Base-by-base conservation (phyloP, 2,113 vertebrate genomes). In the Epinephelus fuscoguttatus region DNA sequence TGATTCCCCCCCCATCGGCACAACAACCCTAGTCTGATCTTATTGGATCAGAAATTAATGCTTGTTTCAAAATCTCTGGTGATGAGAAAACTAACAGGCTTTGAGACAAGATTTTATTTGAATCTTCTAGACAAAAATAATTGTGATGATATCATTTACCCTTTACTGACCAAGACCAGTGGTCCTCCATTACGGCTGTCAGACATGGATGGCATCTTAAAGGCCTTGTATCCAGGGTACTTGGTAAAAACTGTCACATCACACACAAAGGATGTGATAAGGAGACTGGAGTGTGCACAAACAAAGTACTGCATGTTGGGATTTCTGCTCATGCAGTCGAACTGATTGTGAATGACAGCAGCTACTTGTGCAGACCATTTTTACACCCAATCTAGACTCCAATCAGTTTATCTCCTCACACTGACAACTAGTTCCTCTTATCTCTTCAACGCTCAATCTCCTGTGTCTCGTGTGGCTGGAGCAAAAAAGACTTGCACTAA, bases 341-440 rank as follows among this genome's bases (percentile, higher is more conserved):
- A 70, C 13, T 73, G 74, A 86, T 80, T 68, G 53, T 73, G 70
- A 86, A 66, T 64, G 66, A 80, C 78, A 62, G 53, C 12, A 79
- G 25, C 79, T 70, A 75, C 74, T 85, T 86, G 75, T 74, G 70
- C 75, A 77, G 69, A 33, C 42, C 59, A 50, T 64, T 90, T 88
- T 74, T 84, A 78, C 75, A 71, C 67, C 72, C 75, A 79, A 70
- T 88, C 79, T 70, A 19, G 78, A 49, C 67, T 73, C 69, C 83
- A 81, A 79, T 86, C 83, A 80, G 67, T 88, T 79, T 69, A 90
- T 91, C 88, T 86, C 62, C 57, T 74, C 86, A 61, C 75, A 18
- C 80, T 88, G 80, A 87, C 83, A 86, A 81, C 78, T 79, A 68
- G 67, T 66, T 88, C 53, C 73, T 85, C 85, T 89, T 83, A 88